Base-by-base conservation (phyloP, 2,888 invertebrate species). In the Amphipoea oculea region DNA sequence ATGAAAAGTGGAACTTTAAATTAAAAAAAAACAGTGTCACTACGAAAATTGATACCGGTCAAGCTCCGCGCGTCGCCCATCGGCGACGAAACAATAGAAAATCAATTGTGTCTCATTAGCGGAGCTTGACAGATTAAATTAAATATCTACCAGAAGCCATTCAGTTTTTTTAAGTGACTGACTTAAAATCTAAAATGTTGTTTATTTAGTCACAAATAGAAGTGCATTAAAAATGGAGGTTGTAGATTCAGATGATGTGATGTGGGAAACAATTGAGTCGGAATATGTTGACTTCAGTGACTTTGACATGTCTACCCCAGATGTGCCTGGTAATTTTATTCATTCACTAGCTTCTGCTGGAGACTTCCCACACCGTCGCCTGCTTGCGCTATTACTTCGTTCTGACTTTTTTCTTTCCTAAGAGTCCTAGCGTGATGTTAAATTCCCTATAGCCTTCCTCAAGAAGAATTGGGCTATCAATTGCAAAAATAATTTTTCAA, bases 261-360 rank as follows among this genome's bases (percentile, higher is more conserved):
- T 85, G 70, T 79, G 45, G 36, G 73, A 67, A 57, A 36, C 77
- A 60, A 36, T 51, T 12, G 36, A 73, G 11, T 60, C 65, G 12
- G 88, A 86, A 45, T 79, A 86, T 3, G 85, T 87, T 14, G 90
- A 92, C 23, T 90, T 87, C 0, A 87, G 68, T n/a, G 91, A 90
- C 0, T 87, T 67, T 20, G 91, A 90, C 67, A 88, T 89, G n/a
- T 88, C 76, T 23, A 71, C 82, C 3, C 42, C 73, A 6, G 90
- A 88, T 9, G 51, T 73, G n/a, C 72, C 79, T 51, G 84, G 84
- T 85, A 88, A 86, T 66, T 14, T n/a, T 36, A 40, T 42, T 40
- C 2, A 29, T n/a, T 17, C 17, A 20, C 54, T 57, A 23, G 23
- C 54, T 23, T 57, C 54, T 2, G 45, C 11, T 2, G 11, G 45